Base-by-base conservation (phyloP, 2,797 vertebrate genomes). In the Clarias pachynema region DNA sequence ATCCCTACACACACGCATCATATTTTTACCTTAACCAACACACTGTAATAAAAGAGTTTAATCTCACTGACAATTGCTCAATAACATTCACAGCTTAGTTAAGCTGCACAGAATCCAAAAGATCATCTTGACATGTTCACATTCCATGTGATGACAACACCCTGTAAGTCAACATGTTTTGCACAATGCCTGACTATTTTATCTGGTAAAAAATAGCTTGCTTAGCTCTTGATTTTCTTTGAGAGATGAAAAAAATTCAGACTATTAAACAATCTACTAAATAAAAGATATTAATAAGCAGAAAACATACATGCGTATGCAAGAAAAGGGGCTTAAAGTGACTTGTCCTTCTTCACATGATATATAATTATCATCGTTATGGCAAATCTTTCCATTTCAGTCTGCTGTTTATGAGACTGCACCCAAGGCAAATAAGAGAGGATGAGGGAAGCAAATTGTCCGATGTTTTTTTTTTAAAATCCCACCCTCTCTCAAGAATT, bases 401-500 rank as follows among this genome's bases (percentile, higher is more conserved):
- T 24, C 34, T 77, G 68, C 5, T 82, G 34, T 44, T 86, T 37
- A 68, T 82, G 49, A 70, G 77, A 68, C 72, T 81, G 65, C 79
- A 86, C 75, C 70, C 68, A 65, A 37, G 5, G 78, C 83, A 69
- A 87, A 81, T 85, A 86, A 74, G 68, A 85, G 77, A 89, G 83
- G 79, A 92, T 59, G 29, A 56, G 68, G 81, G 56, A 83, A 57
- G 56, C 81, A 86, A 79, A 83, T 40, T 79, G 56, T 86, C 89
- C 88, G 84, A 83, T 91, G 90, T 88, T 89, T 75, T 68, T 68
- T 40, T 40, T 40, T 40, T 37, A 89, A 85, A 73, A 68, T 70
- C 87, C 88, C 89, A 90, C 88, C 87, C 82, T 89, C 88, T 91
- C 91, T 91, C 90, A 93, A 93, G 93, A 92, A 94, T 90, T 92